phyloP scores from a whole-genome alignment of 1,140 invertebrate species.

The Drosophila dunni region DNA sequence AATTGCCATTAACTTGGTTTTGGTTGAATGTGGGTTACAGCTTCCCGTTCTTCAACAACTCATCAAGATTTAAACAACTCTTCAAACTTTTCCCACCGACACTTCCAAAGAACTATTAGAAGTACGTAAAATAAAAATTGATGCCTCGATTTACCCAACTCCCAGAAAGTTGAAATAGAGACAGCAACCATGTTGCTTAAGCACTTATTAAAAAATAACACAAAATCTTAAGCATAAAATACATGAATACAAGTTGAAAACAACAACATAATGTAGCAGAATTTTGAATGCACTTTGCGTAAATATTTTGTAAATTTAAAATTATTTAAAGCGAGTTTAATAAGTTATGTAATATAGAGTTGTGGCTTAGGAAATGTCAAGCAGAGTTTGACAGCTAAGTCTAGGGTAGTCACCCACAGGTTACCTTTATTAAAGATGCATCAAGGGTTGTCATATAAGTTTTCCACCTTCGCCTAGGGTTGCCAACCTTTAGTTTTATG shows the following conservation, averaged over 20 bases:
- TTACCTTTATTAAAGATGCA: no score
- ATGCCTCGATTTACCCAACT: background rate
- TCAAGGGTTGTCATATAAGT: no score
- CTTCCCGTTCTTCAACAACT: background rate
- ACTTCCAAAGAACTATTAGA: conserved; percentile 14
- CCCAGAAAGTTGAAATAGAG: background rate
- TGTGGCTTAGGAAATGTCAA: no score
- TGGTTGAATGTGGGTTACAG: background rate
- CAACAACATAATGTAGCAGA: background rate
- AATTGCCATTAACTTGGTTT: background rate
- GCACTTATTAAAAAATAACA: conserved; percentile 50
- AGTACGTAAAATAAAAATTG: background rate
- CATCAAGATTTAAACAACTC: conserved; percentile 13
- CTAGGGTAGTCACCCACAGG: no score
- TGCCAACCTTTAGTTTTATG: background rate
- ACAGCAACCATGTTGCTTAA: conserved; percentile 19
- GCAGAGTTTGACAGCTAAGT: no score
- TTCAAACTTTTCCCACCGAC: background rate
- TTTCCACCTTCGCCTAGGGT: background rate
- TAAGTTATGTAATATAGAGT: no score
- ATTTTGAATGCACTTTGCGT: background rate
- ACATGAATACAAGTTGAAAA: background rate
- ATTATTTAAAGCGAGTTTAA: no score
- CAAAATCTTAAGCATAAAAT: conserved; percentile 37
- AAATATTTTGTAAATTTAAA: background rate